Conservation (phyloP, 2,888 invertebrate genomes). For the Acheta domesticus region DNA sequence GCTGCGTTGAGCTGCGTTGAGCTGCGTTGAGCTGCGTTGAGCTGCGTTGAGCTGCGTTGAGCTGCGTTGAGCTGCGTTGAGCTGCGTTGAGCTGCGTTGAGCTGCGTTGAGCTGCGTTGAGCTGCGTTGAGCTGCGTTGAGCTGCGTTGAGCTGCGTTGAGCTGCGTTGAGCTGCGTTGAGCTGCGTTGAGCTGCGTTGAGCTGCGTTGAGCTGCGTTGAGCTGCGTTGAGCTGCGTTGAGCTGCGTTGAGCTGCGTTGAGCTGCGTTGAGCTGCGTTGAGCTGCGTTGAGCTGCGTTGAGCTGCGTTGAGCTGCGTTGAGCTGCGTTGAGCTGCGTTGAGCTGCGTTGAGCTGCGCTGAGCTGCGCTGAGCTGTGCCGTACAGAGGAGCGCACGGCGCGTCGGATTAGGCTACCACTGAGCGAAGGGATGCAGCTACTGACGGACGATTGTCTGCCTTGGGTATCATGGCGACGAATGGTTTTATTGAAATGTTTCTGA, state of each 20-base stretch:
- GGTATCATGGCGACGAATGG: too few species aligned
- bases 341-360: not conserved
- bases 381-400: too few species aligned
- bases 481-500: too few species aligned
- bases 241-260: not conserved
- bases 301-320: not conserved
- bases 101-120: not conserved
- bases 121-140: not conserved
- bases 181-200: not conserved
- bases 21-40: not conserved
- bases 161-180: not conserved
- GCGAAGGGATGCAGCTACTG: too few species aligned
- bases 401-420: too few species aligned
- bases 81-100: not conserved
- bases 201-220: not conserved
- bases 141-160: not conserved
- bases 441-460: too few species aligned
- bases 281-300: not conserved
- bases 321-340: not conserved
- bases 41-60: not conserved
- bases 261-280: not conserved
- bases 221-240: not conserved
- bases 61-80: not conserved
- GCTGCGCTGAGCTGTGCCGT: not conserved
- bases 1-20: not conserved